Base-by-base conservation (phyloP, 2,797 vertebrate genomes). In the Phrynocephalus vlangalii region DNA sequence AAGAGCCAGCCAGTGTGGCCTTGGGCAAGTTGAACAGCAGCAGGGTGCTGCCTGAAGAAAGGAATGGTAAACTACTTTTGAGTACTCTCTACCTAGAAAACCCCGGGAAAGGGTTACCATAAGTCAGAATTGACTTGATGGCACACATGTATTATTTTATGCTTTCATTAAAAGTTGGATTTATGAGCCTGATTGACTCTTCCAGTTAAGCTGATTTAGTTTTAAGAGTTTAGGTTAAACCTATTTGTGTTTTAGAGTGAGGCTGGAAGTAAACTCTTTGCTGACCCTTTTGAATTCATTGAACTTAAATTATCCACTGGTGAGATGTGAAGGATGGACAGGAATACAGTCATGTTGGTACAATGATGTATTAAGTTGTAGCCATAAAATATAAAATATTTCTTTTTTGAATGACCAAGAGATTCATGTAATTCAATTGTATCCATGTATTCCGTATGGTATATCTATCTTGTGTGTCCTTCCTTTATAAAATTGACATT, bases 221-320 rank as follows among this genome's bases (percentile, higher is more conserved):
- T 82, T 73, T 80, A 56, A 71, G 81, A 80, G 33, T 85, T 81
- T 11, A 60, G 38, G 10, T 75, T 52, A 75, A 88, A 75, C 56
- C 38, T 4, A 38, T 79, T 80, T 73, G n/a, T 84, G 77, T 28
- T 16, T 66, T 16, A 63, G 18, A 16, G 18, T 60, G 30, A 68
- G 56, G 79, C 79, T 75, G 18, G 52, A 76, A 50, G 79, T 50
- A 82, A 75, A 28, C 20, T 79, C 56, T 63, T 88, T 72, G 33
- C 75, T 83, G 50, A 72, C 28, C 52, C 63, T 68, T 68, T 66
- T 79, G 20, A 72, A 63, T 79, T 50, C 18, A 63, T 33, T 60
- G 30, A 20, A 81, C 6, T 20, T 83, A n/a, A 18, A 72, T 18
- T 5, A 63, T 63, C 67, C 60, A 6, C 8, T 73, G 22, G 52